Percentiles rank a stretch among this genome's conserved stretches.
These are phyloP conservation scores for Coryphaenoides rupestris DNA, from an alignment of 2,113 vertebrate species.

Conservation along the genomic window DNA sequence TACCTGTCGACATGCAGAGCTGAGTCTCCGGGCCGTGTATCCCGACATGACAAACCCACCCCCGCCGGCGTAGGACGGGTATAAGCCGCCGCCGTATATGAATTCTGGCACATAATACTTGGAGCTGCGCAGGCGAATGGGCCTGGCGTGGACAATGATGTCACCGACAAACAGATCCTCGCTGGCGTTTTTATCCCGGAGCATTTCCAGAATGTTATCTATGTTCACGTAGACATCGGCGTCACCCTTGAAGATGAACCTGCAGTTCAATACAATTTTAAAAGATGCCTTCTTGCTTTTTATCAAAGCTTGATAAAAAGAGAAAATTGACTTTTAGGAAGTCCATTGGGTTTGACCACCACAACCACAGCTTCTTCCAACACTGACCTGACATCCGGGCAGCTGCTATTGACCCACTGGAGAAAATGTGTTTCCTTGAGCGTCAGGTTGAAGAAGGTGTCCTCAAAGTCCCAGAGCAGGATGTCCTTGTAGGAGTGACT, in stretches of 20 bases:
- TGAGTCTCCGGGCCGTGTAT: conserved; percentile 79
- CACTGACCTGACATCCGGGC: conserved; percentile 70
- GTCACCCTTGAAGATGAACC: conserved; percentile 93
- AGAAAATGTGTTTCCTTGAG: conserved; percentile 97
- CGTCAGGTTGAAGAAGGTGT: conserved; percentile 97
- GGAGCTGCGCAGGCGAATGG: conserved; percentile 82
- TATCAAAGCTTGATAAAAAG: no score
- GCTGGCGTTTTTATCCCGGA: conserved; percentile 59
- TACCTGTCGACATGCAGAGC: conserved; percentile 79
- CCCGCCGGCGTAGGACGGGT: conserved; percentile 89
- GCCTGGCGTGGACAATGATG: conserved; percentile 87
- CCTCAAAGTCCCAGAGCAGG: conserved; percentile 93
- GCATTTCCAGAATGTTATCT: conserved; percentile 89
- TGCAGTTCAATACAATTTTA: conserved; percentile 18
- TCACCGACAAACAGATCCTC: conserved; percentile 89
- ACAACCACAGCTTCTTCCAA: background rate
- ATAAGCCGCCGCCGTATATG: conserved; percentile 83
- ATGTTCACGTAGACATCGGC: conserved; percentile 91
- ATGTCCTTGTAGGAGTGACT: conserved; percentile 82
- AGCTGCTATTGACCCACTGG: conserved; percentile 85
- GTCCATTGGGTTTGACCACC: background rate
- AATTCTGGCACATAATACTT: conserved; percentile 93
- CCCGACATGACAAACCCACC: conserved; percentile 91
- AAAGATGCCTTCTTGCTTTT: no score
- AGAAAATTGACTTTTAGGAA: no score